Evolutionary conservation across 2,113 vertebrate species (phyloP).

Genomic region (Phaethon lepturus): DNA sequence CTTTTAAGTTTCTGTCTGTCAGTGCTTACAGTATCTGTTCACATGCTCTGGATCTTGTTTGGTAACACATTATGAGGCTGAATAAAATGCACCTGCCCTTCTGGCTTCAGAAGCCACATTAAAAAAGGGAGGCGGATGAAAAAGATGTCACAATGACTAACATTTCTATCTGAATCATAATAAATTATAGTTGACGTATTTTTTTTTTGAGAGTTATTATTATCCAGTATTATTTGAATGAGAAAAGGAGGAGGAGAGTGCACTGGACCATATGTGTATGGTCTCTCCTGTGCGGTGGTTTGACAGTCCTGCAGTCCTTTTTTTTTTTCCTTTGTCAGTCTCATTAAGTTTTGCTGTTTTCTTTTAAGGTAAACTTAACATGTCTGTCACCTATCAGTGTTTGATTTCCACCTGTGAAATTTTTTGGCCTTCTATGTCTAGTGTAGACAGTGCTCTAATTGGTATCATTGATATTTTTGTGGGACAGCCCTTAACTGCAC

Average conservation of each 20-base stretch:
- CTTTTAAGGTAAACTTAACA: background rate
- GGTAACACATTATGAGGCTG: background rate
- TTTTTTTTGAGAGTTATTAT: background rate
- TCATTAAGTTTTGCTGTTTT: background rate
- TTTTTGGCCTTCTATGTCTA: background rate
- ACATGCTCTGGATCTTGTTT: slow-evolving; percentile 1
- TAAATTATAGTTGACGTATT: background rate
- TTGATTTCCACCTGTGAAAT: background rate
- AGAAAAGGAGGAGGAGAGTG: background rate
- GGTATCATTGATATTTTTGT: background rate
- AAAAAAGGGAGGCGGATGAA: background rate
- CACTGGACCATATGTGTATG: background rate
- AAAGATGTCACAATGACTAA: background rate
- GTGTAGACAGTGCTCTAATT: background rate
- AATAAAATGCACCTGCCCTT: background rate
- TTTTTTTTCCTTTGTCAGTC: background rate
- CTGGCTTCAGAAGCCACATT: background rate
- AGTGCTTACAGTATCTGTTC: background rate
- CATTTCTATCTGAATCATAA: background rate
- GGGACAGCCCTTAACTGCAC: no score
- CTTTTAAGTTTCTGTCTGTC: slow-evolving; percentile 17
- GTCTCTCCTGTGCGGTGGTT: background rate
- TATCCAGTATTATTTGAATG: background rate
- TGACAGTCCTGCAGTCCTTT: background rate
- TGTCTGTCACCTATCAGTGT: background rate